Percentiles rank a stretch among this genome's conserved stretches.
These are phyloP conservation scores for Colaptes auratus DNA, from an alignment of 2,113 vertebrate species.

Conservation along the genomic window DNA sequence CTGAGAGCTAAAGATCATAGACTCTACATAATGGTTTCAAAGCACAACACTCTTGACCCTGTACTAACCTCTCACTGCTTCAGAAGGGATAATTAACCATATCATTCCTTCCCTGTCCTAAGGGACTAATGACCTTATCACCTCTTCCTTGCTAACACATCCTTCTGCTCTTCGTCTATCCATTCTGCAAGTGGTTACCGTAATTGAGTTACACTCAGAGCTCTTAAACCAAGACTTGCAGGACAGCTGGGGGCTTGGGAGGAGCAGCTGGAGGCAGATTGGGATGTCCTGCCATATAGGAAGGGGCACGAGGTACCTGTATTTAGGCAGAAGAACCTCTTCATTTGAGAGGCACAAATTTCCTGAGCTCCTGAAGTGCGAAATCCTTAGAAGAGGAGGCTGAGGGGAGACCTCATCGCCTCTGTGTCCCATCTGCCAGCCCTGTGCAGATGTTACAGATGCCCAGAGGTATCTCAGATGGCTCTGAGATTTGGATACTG, in stretches of 20 bases:
- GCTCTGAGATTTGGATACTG: neutral
- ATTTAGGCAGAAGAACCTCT: neutral
- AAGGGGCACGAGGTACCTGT: neutral
- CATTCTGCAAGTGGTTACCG: neutral
- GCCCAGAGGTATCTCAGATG: neutral
- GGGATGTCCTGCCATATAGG: neutral
- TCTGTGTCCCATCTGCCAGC: neutral
- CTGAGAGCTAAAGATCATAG: neutral
- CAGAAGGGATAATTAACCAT: neutral
- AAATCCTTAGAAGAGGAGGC: neutral
- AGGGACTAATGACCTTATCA: neutral
- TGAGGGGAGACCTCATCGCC: fast-evolving
- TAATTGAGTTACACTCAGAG: neutral
- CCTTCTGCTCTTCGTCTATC: neutral
- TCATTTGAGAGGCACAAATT: neutral
- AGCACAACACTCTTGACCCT: neutral
- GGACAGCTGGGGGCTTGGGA: neutral
- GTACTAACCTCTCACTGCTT: neutral
- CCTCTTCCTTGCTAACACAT: neutral
- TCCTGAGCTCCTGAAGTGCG: neutral
- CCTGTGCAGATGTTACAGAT: neutral
- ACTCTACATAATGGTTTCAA: neutral
- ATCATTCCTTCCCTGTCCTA: neutral
- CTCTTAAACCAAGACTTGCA: neutral
- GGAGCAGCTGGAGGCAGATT: neutral